These are phyloP conservation scores for Blastobasis lacticolella DNA, from an alignment of 2,888 invertebrate genomes.

Conservation along the genomic window DNA sequence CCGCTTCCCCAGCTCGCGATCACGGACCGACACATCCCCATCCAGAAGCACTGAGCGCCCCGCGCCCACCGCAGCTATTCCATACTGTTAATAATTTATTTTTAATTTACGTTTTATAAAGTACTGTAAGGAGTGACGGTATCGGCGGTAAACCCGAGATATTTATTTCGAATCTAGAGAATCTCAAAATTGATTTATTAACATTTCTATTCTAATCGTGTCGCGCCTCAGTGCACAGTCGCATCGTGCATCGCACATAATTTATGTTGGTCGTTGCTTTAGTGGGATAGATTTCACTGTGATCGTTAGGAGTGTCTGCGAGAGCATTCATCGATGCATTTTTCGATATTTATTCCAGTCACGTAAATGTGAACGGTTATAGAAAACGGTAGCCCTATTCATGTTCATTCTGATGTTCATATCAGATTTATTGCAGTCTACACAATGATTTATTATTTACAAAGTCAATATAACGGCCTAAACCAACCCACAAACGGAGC, in stretches of 20 bases:
- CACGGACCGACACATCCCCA: conserved; percentile 88
- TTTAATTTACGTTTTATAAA: conserved; percentile 61
- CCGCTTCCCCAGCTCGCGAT: conserved; percentile 91
- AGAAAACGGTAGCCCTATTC: too few species aligned
- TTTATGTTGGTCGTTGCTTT: conserved; percentile 41
- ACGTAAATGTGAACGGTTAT: conserved; percentile 6
- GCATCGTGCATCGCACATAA: conserved; percentile 29
- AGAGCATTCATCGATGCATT: conserved; percentile 50
- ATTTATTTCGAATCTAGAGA: conserved; percentile 63
- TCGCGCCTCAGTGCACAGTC: conserved; percentile 39
- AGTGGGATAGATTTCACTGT: conserved; percentile 51
- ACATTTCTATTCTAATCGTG: conserved; percentile 34
- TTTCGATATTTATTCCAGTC: conserved; percentile 34
- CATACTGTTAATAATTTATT: conserved; percentile 73
- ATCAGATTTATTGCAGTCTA: not conserved
- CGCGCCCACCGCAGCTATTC: conserved; percentile 60
- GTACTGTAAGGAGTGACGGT: conserved; percentile 58
- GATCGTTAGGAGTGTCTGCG: conserved; percentile 36
- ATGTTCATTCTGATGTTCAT: too few species aligned
- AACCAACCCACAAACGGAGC: conserved; percentile 34
- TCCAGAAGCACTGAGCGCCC: conserved; percentile 75
- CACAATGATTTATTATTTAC: conserved; percentile 8
- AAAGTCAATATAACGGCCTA: conserved; percentile 13
- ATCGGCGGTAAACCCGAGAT: conserved; percentile 51
- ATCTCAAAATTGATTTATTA: conserved; percentile 63